Percentiles rank a stretch among this genome's conserved stretches.
Evolutionary conservation across 2,888 invertebrate genomes (phyloP).

Genomic region (Meiosimyza decipiens): DNA sequence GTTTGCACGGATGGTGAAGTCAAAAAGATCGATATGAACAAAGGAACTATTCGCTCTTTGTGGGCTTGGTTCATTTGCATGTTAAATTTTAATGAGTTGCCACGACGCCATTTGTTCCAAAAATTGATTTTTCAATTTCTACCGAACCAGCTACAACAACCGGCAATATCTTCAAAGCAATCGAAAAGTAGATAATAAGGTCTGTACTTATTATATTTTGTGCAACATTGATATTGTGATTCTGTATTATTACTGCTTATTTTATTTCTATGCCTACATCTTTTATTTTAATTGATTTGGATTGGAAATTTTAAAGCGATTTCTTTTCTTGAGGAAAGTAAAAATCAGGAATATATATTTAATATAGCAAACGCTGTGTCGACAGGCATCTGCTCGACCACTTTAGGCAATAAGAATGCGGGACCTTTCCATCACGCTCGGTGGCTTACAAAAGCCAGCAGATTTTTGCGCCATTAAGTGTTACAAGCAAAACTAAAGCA

Average conservation of each 20-base stretch:
- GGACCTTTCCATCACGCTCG: background rate
- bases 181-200: too few species aligned
- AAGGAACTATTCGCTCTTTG: conserved; percentile 17
- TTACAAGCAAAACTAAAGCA: too few species aligned
- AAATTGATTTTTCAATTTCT: background rate
- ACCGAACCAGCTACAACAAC: background rate
- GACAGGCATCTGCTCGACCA: background rate
- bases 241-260: too few species aligned
- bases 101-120: conserved; percentile 29
- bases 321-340: too few species aligned
- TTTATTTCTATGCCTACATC: too few species aligned
- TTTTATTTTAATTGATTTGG: background rate
- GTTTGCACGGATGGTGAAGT: conserved; percentile 26
- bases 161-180: too few species aligned
- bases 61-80: conserved; percentile 33
- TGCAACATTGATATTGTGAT: background rate
- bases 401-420: background rate
- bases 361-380: background rate
- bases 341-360: background rate
- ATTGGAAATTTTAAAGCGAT: background rate
- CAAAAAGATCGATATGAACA: conserved; percentile 17
- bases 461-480: too few species aligned
- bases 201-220: background rate
- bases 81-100: conserved; percentile 36
- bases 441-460: too few species aligned